Evolutionary conservation across 2,888 invertebrate species (phyloP).

Genomic region (Dicyrtoma fusca): DNA sequence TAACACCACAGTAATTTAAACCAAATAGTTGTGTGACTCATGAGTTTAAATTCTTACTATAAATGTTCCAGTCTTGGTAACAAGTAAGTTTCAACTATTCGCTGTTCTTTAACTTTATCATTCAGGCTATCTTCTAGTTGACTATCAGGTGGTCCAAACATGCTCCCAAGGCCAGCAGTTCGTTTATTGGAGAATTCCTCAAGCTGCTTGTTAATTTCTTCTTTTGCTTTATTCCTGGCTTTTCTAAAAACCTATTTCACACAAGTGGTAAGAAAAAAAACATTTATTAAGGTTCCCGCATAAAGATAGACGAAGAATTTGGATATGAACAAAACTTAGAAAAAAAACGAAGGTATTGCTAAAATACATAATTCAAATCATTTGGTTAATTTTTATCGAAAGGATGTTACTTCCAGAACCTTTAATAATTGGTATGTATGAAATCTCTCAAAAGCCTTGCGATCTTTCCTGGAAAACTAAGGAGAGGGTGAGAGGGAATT

Average conservation of each 20-base stretch:
- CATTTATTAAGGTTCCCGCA: too few relatives aligned
- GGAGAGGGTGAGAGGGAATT: neutral
- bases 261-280: conserved; percentile 37
- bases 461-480: neutral
- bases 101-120: conserved; percentile 76
- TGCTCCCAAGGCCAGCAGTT: conserved; percentile 82
- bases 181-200: conserved; percentile 86
- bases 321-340: too few relatives aligned
- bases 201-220: conserved; percentile 77
- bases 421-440: conserved; percentile 2
- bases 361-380: too few relatives aligned
- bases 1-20: too few relatives aligned
- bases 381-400: too few relatives aligned
- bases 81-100: conserved; percentile 74
- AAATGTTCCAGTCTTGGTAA: conserved; percentile 73
- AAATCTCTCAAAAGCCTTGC: neutral
- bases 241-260: conserved; percentile 75
- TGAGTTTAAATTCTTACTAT: conserved; percentile 64
- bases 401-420: neutral
- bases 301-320: too few relatives aligned
- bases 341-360: too few relatives aligned
- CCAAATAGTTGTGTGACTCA: too few relatives aligned
- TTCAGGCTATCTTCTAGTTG: conserved; percentile 77
- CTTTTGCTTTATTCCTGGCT: conserved; percentile 80
- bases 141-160: conserved; percentile 85